Conservation (phyloP, 2,888 invertebrate species). For the Miltochrista miniata region DNA sequence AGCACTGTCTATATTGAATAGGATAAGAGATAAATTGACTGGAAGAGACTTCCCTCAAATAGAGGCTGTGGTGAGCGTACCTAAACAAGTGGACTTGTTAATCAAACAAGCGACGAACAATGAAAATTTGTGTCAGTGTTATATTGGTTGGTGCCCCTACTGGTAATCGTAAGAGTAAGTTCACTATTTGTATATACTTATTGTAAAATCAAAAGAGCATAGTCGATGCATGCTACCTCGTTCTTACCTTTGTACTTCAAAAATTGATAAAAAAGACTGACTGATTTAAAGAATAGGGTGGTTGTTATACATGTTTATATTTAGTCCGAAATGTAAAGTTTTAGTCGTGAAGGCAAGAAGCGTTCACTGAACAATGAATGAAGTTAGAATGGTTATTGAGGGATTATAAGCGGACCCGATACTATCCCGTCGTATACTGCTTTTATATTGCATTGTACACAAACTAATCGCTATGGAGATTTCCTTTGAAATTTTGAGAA, state of each 20-base stretch:
- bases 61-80: slow-evolving; percentile 90
- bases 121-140: slow-evolving; percentile 99
- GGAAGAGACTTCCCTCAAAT: slow-evolving; percentile 93
- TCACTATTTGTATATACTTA: not conserved
- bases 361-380: too few relatives aligned
- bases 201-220: not conserved
- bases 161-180: slow-evolving; percentile 81
- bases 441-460: too few relatives aligned
- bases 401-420: too few relatives aligned
- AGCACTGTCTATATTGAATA: slow-evolving; percentile 94
- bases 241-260: not conserved
- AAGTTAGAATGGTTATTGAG: too few relatives aligned
- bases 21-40: slow-evolving; percentile 97
- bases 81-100: slow-evolving; percentile 95
- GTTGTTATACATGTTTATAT: not conserved
- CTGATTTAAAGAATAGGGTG: slow-evolving; percentile 3
- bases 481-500: too few relatives aligned
- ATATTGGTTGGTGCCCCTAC: slow-evolving; percentile 98
- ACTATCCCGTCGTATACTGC: too few relatives aligned
- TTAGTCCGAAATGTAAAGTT: too few relatives aligned
- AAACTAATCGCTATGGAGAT: too few relatives aligned
- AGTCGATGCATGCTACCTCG: not conserved
- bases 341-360: too few relatives aligned
- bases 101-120: slow-evolving; percentile 98
- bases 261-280: slow-evolving; percentile 10